Evolutionary conservation across 1,140 invertebrate species (phyloP), one percentile per base, ranked within the genome.

Genomic region (Euwallacea fornicatus): DNA sequence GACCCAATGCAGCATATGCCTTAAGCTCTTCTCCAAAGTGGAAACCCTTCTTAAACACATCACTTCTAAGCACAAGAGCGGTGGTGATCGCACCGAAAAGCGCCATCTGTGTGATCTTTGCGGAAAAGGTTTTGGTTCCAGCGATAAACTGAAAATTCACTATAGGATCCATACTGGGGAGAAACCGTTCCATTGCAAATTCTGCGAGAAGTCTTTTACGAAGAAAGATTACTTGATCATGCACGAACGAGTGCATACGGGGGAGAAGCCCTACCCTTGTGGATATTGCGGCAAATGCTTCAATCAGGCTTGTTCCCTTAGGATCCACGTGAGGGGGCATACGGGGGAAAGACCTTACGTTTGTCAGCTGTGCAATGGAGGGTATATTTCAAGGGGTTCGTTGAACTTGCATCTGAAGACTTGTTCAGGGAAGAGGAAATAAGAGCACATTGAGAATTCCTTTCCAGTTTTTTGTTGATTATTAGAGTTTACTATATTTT

Each of bases 101-200:
- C 66, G 76, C 64, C 74, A 75, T 74, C 43, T 79, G 6, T 83
- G 82, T 68, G 79, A 81, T 60, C 77, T 80, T 71, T 83, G 82
- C 66, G 78, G 78, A 9, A 81, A 81, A 65, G 84, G 84, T 15
- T 88, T 88, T 78, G 84, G 84, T 0, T 85, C 85, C 64, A 84
- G 85, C 33, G 85, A 86, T 68, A 87, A 86, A 66, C 78, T 89
- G 44, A 85, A 84, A 63, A 83, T 85, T n/a, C 88, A 90, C 74
- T 84, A 87, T 81, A 82, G 86, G 78, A 84, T 86, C 21, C 88
- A 88, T 74, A 84, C 81, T 11, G 84, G 84, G 4, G 77, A 83
- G 2, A 82, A 83, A 73, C 83, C 84, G 0, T 84, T 83, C 73
- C 80, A 81, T 42, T 86, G 85, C 73, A 80, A 80, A 6, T 77